phyloP scores from a whole-genome alignment of 2,113 vertebrate genomes.

The Cettia cetti region DNA sequence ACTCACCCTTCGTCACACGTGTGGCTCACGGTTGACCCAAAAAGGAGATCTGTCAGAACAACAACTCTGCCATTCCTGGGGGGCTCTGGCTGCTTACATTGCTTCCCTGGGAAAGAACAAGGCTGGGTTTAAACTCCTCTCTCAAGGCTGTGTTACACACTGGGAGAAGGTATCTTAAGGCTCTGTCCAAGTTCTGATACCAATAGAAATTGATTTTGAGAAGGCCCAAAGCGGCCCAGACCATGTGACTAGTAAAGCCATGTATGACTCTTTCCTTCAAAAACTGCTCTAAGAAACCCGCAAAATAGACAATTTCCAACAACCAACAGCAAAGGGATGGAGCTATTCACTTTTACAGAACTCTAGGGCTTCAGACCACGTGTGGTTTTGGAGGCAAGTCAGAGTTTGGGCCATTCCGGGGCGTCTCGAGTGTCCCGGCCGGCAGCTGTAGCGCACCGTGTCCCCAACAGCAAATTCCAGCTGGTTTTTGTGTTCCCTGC shows the following conservation, averaged over 20 bases:
- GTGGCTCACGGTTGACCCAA: background rate
- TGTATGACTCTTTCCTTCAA: background rate
- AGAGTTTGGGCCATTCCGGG: background rate
- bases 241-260: slow-evolving; percentile 64
- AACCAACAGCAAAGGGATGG: slow-evolving; percentile 1
- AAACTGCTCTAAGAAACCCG: background rate
- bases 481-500: background rate
- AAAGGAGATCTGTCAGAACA: slow-evolving; percentile 33
- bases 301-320: background rate
- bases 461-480: background rate
- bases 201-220: background rate
- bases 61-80: slow-evolving; percentile 37
- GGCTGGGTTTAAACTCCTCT: slow-evolving; percentile 18
- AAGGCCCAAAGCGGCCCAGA: background rate
- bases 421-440: background rate
- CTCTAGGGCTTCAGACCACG: slow-evolving; percentile 50
- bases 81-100: slow-evolving; percentile 7
- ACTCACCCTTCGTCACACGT: slow-evolving; percentile 12
- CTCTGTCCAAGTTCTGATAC: slow-evolving; percentile 27
- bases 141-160: background rate
- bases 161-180: background rate
- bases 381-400: slow-evolving; percentile 44
- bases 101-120: slow-evolving; percentile 60
- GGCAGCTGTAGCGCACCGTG: slow-evolving; percentile 32
- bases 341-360: slow-evolving; percentile 67